Percentiles rank a stretch among this genome's conserved stretches.
Evolutionary conservation across 37 sponge, comb jelly and placozoan species (phyloP).

Genomic region (Haliclona indistincta): DNA sequence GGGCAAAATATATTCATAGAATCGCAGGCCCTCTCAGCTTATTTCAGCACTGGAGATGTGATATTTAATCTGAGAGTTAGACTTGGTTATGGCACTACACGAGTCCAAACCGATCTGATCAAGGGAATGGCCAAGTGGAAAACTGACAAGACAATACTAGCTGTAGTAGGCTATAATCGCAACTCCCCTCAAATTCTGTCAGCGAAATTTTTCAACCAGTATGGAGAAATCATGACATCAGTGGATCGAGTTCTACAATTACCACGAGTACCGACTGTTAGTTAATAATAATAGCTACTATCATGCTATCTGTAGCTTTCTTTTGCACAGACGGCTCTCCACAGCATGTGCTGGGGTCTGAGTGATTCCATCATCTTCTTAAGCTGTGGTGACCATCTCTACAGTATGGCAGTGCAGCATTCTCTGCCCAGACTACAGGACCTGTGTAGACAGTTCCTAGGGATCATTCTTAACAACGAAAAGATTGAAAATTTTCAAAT

Average conservation of each 20-base stretch:
- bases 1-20: background rate
- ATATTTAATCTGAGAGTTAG: background rate
- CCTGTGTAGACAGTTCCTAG: constrained; percentile 12
- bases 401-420: background rate
- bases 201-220: constrained; percentile 1
- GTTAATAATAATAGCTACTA: no score
- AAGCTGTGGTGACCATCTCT: background rate
- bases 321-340: background rate
- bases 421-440: constrained; percentile 16
- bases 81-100: background rate
- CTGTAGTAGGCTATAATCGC: constrained; percentile 25
- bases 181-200: background rate
- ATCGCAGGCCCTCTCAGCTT: constrained; percentile 19
- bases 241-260: background rate
- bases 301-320: no score
- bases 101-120: constrained; percentile 24
- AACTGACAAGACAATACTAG: background rate
- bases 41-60: constrained; percentile 44
- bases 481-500: background rate
- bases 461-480: background rate
- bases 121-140: constrained; percentile 45
- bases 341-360: constrained; percentile 16
- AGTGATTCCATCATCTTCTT: constrained; percentile 5
- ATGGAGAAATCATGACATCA: constrained; percentile 16
- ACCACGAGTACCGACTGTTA: no score